These are phyloP conservation scores for Acrobeloides nanus DNA, from an alignment of 2,888 invertebrate genomes.

Conservation along the genomic window DNA sequence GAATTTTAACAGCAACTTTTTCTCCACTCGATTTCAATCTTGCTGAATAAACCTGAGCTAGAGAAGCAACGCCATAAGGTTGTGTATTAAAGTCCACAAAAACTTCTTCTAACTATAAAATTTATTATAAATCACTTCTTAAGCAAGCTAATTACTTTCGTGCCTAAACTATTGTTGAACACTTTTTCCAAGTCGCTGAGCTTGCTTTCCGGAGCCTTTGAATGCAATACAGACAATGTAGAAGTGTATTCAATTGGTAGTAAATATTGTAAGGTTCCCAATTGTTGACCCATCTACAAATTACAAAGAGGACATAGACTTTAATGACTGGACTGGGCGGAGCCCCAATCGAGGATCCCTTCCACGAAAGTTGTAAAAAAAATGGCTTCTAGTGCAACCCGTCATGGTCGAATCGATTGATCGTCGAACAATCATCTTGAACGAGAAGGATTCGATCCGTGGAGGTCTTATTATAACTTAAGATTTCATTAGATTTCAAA, in stretches of 20 bases:
- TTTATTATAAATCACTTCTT: background rate
- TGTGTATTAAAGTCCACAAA: conserved; percentile 75
- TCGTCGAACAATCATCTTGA: too few relatives aligned
- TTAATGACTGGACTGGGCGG: too few relatives aligned
- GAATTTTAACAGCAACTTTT: conserved; percentile 88
- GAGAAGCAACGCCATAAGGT: conserved; percentile 86
- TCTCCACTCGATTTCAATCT: conserved; percentile 56
- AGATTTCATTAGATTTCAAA: too few relatives aligned
- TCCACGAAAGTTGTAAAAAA: too few relatives aligned
- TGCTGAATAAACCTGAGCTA: conserved; percentile 70
- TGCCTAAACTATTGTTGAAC: conserved; percentile 76
- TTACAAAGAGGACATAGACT: background rate
- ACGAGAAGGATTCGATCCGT: too few relatives aligned
- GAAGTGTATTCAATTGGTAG: conserved; percentile 84
- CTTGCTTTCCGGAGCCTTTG: conserved; percentile 78
- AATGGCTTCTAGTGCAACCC: too few relatives aligned
- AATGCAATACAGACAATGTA: conserved; percentile 82
- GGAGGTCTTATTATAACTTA: too few relatives aligned
- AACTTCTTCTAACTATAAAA: conserved; percentile 37
- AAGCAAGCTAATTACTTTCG: conserved; percentile 63
- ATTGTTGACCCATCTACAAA: conserved; percentile 69
- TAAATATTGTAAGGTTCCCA: conserved; percentile 88
- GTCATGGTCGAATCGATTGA: too few relatives aligned
- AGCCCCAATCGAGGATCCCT: too few relatives aligned
- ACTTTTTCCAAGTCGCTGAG: conserved; percentile 76